Base-by-base conservation (phyloP, 2,888 invertebrate genomes). In the Leucozona laternaria region DNA sequence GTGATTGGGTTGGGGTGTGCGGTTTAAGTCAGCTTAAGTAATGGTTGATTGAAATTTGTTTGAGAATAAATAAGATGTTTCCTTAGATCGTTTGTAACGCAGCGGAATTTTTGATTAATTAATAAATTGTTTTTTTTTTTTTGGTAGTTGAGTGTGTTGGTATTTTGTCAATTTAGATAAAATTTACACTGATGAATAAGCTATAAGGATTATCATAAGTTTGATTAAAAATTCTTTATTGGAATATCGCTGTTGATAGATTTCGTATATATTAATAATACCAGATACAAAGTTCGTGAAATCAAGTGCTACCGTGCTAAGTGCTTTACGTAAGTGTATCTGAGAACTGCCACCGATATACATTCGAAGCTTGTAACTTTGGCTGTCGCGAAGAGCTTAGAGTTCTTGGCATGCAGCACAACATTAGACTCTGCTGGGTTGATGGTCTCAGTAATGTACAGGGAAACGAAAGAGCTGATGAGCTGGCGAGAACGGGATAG, bases 21-120 rank as follows among this genome's bases (percentile, higher is more conserved):
- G 68, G 68, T 68, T 68, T 53, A 53, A 50, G 68, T 68, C 37
- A 37, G 50, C 53, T 68, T 68, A 53, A 34, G 55, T 77, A 57
- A 57, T 72, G 48, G 64, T 55, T 57, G 72, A 64, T 57, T 72
- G 64, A 57, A 64, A 64, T 66, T 79, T 55, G 79, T 57, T 72
- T 64, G 50, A 25, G 79, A 60, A 58, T 60, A 73, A 73, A 50
- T 73, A 73, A 73, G 68, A 68, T 79, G 73, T 73, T 60, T 25
- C 58, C 10, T 13, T 48, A 6, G 50, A 37, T 53, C 37, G 37
- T 53, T 37, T 66, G 28, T 40, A 64, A 37, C 11, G 15, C 10
- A 34, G 17, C 8, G 17, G 43, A 20, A 17, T 53, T 64, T 70
- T 50, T 48, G 37, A 48, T 37, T 40, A 66, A 57, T 57, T 37